These are phyloP conservation scores for Trichomycterus rosablanca DNA, from an alignment of 2,113 vertebrate genomes.

Conservation along the genomic window DNA sequence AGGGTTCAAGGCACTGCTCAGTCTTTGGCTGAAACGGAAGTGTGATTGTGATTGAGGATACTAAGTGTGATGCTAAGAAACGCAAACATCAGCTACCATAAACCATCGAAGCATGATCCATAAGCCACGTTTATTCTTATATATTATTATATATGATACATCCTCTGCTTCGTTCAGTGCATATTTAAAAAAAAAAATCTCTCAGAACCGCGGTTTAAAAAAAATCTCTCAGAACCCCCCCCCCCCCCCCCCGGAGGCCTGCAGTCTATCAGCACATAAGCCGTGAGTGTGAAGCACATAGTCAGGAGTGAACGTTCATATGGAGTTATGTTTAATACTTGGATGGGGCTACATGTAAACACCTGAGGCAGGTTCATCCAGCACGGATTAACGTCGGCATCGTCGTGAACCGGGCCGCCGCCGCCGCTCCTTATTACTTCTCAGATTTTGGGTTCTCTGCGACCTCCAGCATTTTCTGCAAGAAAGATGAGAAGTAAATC, in stretches of 20 bases:
- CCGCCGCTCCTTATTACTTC: slow-evolving; percentile 42
- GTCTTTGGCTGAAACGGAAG: not conserved
- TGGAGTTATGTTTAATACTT: not conserved
- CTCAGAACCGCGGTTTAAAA: not conserved
- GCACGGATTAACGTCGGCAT: no score
- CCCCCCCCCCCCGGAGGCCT: not conserved
- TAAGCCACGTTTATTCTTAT: not conserved
- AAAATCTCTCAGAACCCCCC: not conserved
- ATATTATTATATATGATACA: not conserved
- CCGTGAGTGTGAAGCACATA: not conserved
- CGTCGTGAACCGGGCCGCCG: no score
- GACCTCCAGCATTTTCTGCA: slow-evolving; percentile 64
- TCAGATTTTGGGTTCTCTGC: slow-evolving; percentile 40
- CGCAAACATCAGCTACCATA: no score
- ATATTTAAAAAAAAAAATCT: not conserved
- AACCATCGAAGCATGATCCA: no score
- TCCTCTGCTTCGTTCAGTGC: not conserved
- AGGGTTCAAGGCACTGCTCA: not conserved
- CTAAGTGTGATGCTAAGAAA: no score
- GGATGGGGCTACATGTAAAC: not conserved
- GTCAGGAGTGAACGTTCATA: not conserved
- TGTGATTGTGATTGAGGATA: no score
- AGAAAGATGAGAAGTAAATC: slow-evolving; percentile 49
- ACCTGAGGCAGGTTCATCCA: not conserved
- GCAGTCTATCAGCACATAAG: not conserved